Percentiles rank a stretch among this genome's conserved stretches.
Conservation (phyloP, 2,113 vertebrate species). For the Poeciliopsis prolifica region DNA sequence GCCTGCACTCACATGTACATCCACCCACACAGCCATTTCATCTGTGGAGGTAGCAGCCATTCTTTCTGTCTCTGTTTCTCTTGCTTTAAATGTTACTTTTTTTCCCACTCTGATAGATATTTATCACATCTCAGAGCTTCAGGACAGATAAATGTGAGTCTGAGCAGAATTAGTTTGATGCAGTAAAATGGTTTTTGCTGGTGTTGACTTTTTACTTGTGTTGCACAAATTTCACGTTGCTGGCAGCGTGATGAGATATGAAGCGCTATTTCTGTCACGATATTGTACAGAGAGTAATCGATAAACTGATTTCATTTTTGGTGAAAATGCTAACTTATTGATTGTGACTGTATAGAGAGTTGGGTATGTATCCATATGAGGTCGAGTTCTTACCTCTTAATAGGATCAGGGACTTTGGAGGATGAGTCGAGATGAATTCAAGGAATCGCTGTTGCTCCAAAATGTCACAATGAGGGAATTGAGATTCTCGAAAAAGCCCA, state of each 20-base stretch:
- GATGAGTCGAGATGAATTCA: conserved; percentile 34
- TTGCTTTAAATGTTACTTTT: conserved; percentile 48
- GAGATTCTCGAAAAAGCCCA: conserved; percentile 25
- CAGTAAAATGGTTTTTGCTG: conserved; percentile 2
- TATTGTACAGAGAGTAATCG: not conserved
- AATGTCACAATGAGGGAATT: conserved; percentile 17
- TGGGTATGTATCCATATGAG: not conserved
- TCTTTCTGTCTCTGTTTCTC: conserved; percentile 42
- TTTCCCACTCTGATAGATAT: conserved; percentile 51
- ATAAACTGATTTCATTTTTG: not conserved
- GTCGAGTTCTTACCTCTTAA: conserved; percentile 55
- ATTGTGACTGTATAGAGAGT: not conserved
- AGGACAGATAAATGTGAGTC: conserved; percentile 8
- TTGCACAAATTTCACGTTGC: not conserved
- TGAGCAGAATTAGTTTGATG: not conserved
- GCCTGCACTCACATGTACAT: conserved; percentile 73
- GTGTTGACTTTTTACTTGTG: conserved; percentile 6
- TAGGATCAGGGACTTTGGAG: conserved; percentile 23
- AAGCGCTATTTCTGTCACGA: not conserved
- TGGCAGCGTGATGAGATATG: not conserved
- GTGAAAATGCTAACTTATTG: not conserved
- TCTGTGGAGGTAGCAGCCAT: conserved; percentile 60
- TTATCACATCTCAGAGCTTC: conserved; percentile 36
- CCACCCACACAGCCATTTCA: conserved; percentile 71
- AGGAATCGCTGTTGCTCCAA: conserved; percentile 32